Evolutionary conservation across 2,888 invertebrate genomes (phyloP).

Genomic region (Volucella bombylans): DNA sequence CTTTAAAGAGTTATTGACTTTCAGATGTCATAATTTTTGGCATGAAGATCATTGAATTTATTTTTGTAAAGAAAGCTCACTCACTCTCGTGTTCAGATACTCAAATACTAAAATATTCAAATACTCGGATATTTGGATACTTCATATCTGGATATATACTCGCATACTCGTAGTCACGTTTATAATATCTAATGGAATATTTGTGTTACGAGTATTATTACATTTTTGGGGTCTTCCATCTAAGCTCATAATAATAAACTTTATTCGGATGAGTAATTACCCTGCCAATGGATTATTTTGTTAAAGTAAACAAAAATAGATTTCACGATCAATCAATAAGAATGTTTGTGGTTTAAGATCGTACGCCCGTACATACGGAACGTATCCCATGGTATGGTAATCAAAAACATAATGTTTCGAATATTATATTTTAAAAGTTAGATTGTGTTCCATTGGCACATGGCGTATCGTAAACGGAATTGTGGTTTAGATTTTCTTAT

Average conservation of each 20-base stretch:
- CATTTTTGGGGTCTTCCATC: constrained; percentile 57
- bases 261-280: constrained; percentile 58
- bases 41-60: constrained; percentile 51
- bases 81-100: constrained; percentile 8
- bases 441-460: constrained; percentile 52
- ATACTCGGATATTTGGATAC: not conserved
- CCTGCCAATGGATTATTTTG: constrained; percentile 62
- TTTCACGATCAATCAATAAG: constrained; percentile 67
- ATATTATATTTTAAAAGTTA: constrained; percentile 47
- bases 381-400: constrained; percentile 50
- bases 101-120: no score
- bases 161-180: constrained; percentile 3
- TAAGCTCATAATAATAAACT: constrained; percentile 57
- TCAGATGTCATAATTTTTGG: constrained; percentile 54
- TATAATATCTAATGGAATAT: constrained; percentile 34
- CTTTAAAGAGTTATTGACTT: constrained; percentile 49
- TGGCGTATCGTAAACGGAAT: constrained; percentile 42
- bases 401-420: constrained; percentile 48
- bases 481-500: not conserved
- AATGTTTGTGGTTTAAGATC: constrained; percentile 1
- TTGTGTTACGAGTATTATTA: constrained; percentile 59
- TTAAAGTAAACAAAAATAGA: constrained; percentile 66
- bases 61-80: constrained; percentile 25
- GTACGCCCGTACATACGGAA: not conserved
- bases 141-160: not conserved